Percentiles rank a stretch among this genome's conserved stretches.
These are phyloP conservation scores for Ditylenchus dipsaci DNA, from an alignment of 1,140 invertebrate species.

Conservation along the genomic window DNA sequence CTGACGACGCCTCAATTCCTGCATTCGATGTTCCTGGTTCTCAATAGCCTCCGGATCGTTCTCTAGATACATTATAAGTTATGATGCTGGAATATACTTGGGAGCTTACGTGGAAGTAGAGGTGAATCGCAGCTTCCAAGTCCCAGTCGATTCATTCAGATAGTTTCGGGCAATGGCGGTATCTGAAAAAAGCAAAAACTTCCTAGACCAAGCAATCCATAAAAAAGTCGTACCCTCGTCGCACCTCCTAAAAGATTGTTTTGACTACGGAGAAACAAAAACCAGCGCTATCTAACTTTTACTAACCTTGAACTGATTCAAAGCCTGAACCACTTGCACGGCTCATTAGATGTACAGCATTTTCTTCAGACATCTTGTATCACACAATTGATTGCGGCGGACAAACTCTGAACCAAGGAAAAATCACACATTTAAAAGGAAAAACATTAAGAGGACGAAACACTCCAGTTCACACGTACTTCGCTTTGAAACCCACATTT, in stretches of 20 bases:
- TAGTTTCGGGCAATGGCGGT: conserved; percentile 1
- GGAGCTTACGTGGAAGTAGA: conserved; percentile 13
- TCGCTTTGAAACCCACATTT: too few relatives aligned
- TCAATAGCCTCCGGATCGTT: conserved; percentile 10
- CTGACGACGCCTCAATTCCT: conserved; percentile 3
- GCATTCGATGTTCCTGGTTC: conserved; percentile 1
- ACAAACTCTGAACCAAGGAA: too few relatives aligned
- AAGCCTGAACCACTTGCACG: neutral
- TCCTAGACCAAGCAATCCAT: neutral
- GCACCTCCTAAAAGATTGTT: neutral
- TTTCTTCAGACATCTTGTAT: neutral
- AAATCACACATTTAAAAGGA: too few relatives aligned
- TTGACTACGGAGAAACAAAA: neutral
- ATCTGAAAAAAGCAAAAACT: conserved; percentile 28
- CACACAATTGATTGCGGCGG: too few relatives aligned
- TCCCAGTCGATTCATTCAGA: conserved; percentile 15
- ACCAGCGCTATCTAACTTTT: neutral
- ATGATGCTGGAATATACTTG: neutral
- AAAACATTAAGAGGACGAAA: too few relatives aligned
- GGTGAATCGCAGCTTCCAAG: conserved; percentile 23
- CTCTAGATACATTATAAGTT: neutral
- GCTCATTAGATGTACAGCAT: neutral
- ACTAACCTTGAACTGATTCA: neutral
- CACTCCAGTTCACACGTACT: too few relatives aligned
- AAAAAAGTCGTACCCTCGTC: neutral